Conservation (phyloP, 2,888 invertebrate genomes). For the Caenorhabditis drosophilae region DNA sequence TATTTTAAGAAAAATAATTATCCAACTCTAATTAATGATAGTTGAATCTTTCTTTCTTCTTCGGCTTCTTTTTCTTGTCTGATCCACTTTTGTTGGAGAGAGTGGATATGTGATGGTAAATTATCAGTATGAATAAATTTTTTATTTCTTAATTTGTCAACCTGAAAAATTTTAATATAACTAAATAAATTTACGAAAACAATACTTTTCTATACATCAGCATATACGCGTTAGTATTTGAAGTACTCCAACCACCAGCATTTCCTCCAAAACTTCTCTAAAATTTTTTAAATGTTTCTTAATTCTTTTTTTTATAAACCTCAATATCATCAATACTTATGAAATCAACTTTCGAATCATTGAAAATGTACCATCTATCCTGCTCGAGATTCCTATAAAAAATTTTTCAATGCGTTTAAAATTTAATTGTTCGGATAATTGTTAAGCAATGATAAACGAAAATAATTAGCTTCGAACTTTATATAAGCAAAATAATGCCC, state of each 20-base stretch:
- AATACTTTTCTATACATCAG: constrained; percentile 81
- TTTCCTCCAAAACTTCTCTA: constrained; percentile 83
- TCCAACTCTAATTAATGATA: constrained; percentile 29
- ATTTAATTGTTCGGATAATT: too few species aligned
- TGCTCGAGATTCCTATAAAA: constrained; percentile 71
- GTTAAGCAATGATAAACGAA: neutral
- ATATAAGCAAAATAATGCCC: constrained; percentile 92
- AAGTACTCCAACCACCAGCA: constrained; percentile 74
- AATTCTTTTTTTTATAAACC: too few species aligned
- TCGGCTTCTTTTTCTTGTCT: constrained; percentile 75
- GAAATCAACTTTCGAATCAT: constrained; percentile 82
- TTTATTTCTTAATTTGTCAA: constrained; percentile 56
- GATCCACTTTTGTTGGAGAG: constrained; percentile 76
- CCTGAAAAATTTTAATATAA: constrained; percentile 50
- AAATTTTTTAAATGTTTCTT: too few species aligned
- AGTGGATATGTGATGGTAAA: constrained; percentile 80
- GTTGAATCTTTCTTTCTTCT: constrained; percentile 26
- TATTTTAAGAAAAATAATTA: too few species aligned
- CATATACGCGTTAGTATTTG: constrained; percentile 88
- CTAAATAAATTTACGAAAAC: neutral
- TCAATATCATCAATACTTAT: constrained; percentile 43
- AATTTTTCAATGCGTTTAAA: neutral
- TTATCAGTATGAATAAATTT: constrained; percentile 77
- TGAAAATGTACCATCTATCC: constrained; percentile 85
- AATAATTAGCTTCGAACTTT: constrained; percentile 75